These are phyloP conservation scores for Lepus timidus DNA, from an alignment of 2,113 vertebrate genomes.

Conservation along the genomic window DNA sequence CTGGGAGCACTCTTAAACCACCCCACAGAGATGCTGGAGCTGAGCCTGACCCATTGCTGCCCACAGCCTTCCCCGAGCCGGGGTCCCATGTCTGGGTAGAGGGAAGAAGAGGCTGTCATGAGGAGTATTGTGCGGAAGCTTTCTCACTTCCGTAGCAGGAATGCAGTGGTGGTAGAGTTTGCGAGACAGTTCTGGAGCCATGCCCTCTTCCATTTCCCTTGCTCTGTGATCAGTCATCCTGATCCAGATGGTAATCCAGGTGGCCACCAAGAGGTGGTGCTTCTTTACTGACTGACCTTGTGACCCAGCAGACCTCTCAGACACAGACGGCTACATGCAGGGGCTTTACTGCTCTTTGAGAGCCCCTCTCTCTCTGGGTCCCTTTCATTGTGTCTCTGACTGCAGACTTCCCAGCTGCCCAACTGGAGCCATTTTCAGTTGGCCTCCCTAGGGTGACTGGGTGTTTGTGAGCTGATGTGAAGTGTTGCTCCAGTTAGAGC, in stretches of 20 bases:
- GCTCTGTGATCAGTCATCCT: neutral
- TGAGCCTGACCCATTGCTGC: neutral
- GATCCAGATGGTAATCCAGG: neutral
- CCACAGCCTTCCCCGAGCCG: neutral
- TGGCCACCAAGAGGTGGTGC: neutral
- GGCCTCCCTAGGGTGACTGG: slow-evolving; percentile 62
- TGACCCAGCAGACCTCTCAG: neutral
- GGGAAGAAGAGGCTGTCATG: no score
- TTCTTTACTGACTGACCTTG: neutral
- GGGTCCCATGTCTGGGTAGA: neutral
- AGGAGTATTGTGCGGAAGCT: neutral
- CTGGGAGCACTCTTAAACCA: neutral
- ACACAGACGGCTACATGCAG: neutral
- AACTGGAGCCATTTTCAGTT: slow-evolving; percentile 11
- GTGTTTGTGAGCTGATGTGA: slow-evolving; percentile 68
- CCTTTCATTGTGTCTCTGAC: neutral
- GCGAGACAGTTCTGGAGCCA: neutral
- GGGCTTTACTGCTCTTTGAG: neutral
- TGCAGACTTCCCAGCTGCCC: slow-evolving; percentile 10
- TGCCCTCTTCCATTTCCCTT: neutral
- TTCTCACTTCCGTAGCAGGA: neutral
- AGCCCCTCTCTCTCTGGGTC: neutral
- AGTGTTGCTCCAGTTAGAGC: slow-evolving; percentile 68
- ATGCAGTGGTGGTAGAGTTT: neutral
- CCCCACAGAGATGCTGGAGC: neutral